Conservation (phyloP, 2,113 vertebrate species). For the Gymnocephalus cernua region DNA sequence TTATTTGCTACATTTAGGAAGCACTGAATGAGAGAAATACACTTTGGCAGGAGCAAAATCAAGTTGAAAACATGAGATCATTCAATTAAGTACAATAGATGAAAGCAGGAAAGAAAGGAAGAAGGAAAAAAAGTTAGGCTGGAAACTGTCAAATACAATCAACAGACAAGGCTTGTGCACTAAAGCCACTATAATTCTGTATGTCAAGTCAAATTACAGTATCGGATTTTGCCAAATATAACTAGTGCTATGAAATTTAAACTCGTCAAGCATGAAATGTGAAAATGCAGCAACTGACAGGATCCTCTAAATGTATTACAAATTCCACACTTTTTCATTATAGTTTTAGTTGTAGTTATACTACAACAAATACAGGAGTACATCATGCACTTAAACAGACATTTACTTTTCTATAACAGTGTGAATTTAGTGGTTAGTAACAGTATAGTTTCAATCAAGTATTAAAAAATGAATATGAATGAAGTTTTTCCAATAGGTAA, state of each 20-base stretch:
- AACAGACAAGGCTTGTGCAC: not conserved
- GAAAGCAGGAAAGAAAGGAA: not conserved
- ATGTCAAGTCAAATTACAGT: conserved; percentile 12
- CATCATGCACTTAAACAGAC: not conserved
- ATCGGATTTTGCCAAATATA: not conserved
- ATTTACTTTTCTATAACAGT: not conserved
- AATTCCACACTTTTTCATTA: not conserved
- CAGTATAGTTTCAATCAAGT: not conserved
- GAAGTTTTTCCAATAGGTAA: not conserved
- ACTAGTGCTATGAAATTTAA: not conserved
- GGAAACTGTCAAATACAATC: conserved; percentile 19
- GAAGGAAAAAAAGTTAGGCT: not conserved
- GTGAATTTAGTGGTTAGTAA: not conserved
- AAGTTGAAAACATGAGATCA: not conserved
- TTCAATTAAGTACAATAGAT: not conserved
- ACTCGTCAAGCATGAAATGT: conserved; percentile 4
- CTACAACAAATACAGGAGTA: not conserved
- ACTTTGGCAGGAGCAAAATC: not conserved
- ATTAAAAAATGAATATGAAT: conserved; percentile 6
- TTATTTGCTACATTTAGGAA: conserved; percentile 16
- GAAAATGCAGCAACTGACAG: not conserved
- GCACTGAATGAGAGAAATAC: not conserved
- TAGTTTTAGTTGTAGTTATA: not conserved
- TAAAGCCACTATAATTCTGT: conserved; percentile 4
- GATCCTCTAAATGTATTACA: not conserved